A percentile compares a stretch with the other conserved stretches of the same genome.
These are phyloP conservation scores for Mimas tiliae DNA, from an alignment of 2,888 invertebrate genomes.

Conservation along the genomic window DNA sequence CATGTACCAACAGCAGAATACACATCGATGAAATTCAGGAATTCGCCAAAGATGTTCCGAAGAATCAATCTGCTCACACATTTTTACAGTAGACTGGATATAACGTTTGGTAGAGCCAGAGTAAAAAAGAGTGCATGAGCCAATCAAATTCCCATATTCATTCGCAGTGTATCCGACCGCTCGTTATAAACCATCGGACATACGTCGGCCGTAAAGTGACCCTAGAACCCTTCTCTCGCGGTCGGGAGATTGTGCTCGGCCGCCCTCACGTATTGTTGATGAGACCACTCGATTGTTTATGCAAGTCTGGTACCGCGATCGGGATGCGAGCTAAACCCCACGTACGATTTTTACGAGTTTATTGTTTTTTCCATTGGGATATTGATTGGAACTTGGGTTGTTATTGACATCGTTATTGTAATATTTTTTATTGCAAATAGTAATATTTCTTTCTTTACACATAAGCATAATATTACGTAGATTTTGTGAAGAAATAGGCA, in stretches of 20 bases:
- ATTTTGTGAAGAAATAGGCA: too few relatives aligned
- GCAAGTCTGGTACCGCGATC: constrained; percentile 32
- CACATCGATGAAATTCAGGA: too few relatives aligned
- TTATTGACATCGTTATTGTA: constrained; percentile 8
- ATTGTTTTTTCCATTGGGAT: background rate
- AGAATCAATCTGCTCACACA: too few relatives aligned
- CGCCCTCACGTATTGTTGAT: constrained; percentile 27
- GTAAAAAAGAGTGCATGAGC: background rate
- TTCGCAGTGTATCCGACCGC: background rate
- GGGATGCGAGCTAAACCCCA: constrained; percentile 20
- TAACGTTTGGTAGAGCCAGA: background rate
- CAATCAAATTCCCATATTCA: background rate
- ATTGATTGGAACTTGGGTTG: background rate
- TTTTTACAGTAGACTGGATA: too few relatives aligned
- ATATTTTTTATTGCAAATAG: too few relatives aligned
- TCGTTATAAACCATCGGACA: constrained; percentile 21
- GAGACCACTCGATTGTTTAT: constrained; percentile 38
- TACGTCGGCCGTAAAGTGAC: constrained; percentile 15
- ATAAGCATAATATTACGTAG: too few relatives aligned
- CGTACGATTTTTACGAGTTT: background rate
- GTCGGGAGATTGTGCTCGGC: constrained; percentile 11
- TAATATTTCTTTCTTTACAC: background rate
- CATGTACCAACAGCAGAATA: too few relatives aligned
- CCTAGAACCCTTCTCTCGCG: constrained; percentile 10
- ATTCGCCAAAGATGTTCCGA: too few relatives aligned